A percentile compares a stretch with the other conserved stretches of the same genome.
These are phyloP conservation scores for Palythoa grandiflora DNA, from an alignment of 92 coral and sea anemone genomes.

Conservation along the genomic window DNA sequence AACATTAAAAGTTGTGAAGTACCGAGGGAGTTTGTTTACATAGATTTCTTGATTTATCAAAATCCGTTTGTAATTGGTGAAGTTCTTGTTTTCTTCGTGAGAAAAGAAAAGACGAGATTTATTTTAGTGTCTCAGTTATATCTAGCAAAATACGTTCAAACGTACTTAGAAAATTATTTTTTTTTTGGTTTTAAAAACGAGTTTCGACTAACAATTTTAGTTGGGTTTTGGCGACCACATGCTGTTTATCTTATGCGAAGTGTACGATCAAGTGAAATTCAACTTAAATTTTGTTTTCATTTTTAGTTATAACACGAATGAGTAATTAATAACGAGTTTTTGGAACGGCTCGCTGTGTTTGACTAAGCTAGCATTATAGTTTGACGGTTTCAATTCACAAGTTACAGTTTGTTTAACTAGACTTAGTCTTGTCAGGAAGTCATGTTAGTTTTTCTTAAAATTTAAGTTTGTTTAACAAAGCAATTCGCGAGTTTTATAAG, in stretches of 20 bases:
- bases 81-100: not conserved
- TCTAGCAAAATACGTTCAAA: not conserved
- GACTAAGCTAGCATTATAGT: not conserved
- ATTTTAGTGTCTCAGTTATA: not conserved
- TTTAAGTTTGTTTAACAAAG: conserved; percentile 38
- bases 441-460: conserved; percentile 11
- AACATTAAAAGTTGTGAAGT: not conserved
- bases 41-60: conserved; percentile 8
- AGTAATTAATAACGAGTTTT: conserved; percentile 31
- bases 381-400: not conserved
- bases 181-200: not conserved
- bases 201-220: not conserved
- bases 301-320: conserved; percentile 2
- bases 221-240: conserved; percentile 17
- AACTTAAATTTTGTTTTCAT: conserved; percentile 7
- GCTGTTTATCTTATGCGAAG: conserved; percentile 15
- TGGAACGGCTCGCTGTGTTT: not conserved
- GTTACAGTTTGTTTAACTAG: not conserved
- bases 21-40: conserved; percentile 14
- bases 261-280: not conserved
- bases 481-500: conserved; percentile 18
- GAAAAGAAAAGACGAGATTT: not conserved
- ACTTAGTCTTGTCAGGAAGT: not conserved
- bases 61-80: conserved; percentile 21
- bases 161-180: not conserved